Conservation (phyloP, 1,140 invertebrate species). For the Cotesia glomerata region DNA sequence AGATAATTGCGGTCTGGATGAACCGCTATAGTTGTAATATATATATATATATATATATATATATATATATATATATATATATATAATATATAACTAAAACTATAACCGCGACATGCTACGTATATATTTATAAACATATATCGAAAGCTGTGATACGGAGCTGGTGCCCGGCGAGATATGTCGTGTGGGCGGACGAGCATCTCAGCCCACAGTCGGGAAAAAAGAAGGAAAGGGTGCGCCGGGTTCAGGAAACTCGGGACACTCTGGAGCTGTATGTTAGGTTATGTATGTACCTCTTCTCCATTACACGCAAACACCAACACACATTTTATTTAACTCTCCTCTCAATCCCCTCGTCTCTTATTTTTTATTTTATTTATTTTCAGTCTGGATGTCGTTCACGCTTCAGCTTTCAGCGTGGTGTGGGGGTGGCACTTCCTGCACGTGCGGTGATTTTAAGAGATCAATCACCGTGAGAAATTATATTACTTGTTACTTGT, state of each 20-base stretch:
- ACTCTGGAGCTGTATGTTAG: too few relatives aligned
- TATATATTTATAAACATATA: not conserved
- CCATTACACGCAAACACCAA: too few relatives aligned
- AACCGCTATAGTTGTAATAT: constrained; percentile 1
- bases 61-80: too few relatives aligned
- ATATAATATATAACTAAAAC: not conserved
- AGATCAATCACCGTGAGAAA: not conserved
- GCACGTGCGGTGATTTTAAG: not conserved
- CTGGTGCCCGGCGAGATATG: constrained; percentile 38
- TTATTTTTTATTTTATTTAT: too few relatives aligned
- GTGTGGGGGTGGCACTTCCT: not conserved
- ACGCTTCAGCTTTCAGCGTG: too few relatives aligned
- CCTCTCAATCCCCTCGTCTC: not conserved
- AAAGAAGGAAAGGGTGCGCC: constrained; percentile 37
- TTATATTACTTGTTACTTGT: too few relatives aligned
- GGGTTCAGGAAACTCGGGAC: constrained; percentile 32
- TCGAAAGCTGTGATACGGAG: constrained; percentile 5
- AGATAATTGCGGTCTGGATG: constrained; percentile 17
- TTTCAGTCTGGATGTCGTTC: too few relatives aligned
- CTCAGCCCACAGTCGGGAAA: constrained; percentile 34
- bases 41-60: too few relatives aligned
- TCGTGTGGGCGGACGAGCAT: constrained; percentile 45
- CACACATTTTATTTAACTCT: constrained; percentile 14
- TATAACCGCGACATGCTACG: not conserved
- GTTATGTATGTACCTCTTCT: too few relatives aligned